Evolutionary conservation across 2,113 vertebrate genomes (phyloP).

Genomic region (Python bivittatus): DNA sequence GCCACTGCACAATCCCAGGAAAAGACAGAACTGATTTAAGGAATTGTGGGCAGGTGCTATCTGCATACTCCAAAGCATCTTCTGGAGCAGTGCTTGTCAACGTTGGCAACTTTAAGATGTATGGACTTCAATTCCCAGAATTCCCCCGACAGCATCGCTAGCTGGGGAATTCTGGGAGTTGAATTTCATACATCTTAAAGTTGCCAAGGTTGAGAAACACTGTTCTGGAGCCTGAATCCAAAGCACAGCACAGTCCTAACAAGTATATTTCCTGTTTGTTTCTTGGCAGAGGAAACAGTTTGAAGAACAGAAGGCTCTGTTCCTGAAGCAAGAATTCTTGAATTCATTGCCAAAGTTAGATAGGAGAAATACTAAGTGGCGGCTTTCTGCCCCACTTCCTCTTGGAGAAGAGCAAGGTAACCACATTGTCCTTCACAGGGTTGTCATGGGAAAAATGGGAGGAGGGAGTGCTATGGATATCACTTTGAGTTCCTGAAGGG

Average conservation of each 20-base stretch:
- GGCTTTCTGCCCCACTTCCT: conserved; percentile 12
- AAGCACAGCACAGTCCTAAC: neutral
- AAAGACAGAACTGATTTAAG: neutral
- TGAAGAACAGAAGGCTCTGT: conserved; percentile 70
- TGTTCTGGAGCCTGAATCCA: neutral
- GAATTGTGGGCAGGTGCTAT: neutral
- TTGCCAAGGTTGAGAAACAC: too few relatives aligned
- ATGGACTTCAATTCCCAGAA: too few relatives aligned
- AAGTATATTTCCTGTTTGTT: neutral
- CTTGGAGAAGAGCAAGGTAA: neutral
- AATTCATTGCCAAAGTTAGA: conserved; percentile 52
- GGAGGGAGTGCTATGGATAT: neutral
- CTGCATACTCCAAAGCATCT: neutral
- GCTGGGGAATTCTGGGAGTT: too few relatives aligned
- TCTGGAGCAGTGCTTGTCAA: too few relatives aligned
- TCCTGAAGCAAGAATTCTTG: conserved; percentile 75
- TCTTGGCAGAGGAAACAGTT: conserved; percentile 70
- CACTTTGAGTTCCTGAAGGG: neutral
- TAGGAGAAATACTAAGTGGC: neutral
- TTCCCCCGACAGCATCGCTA: too few relatives aligned
- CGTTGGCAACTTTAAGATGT: too few relatives aligned
- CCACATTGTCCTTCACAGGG: neutral
- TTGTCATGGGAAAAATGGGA: neutral
- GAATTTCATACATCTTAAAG: too few relatives aligned
- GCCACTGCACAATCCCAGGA: neutral